Percentiles rank a stretch among this genome's conserved stretches.
These are phyloP conservation scores for Bothrops jararaca DNA, from an alignment of 2,113 vertebrate genomes.

Conservation along the genomic window DNA sequence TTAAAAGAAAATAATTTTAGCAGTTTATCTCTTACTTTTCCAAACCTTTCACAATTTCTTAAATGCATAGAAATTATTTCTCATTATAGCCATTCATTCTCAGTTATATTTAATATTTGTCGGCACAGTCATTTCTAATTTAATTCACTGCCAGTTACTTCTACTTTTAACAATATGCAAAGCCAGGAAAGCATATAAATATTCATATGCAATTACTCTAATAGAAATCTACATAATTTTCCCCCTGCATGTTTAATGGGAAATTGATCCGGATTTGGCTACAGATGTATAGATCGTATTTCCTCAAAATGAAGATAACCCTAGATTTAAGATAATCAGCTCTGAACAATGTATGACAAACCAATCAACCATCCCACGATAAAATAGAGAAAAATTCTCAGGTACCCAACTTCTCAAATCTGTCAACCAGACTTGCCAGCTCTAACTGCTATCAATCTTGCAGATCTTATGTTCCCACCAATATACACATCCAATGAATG, in stretches of 20 bases:
- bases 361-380: not conserved
- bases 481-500: not conserved
- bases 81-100: not conserved
- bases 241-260: not conserved
- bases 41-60: not conserved
- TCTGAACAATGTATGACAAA: not conserved
- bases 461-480: not conserved
- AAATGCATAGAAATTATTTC: not conserved
- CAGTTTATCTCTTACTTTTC: not conserved
- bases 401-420: not conserved
- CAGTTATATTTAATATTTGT: constrained; percentile 4
- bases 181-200: not conserved
- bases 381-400: not conserved
- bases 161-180: constrained; percentile 8
- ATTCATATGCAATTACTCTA: not conserved
- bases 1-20: not conserved
- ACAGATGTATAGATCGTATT: not conserved
- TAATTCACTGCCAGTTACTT: not conserved
- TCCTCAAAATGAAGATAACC: not conserved
- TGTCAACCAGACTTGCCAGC: not conserved
- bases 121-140: not conserved
- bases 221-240: not conserved
- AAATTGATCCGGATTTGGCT: not conserved
- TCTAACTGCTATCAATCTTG: not conserved
- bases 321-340: not conserved